phyloP scores from a whole-genome alignment of 2,797 vertebrate species.

The Haliaeetus vocifer region DNA sequence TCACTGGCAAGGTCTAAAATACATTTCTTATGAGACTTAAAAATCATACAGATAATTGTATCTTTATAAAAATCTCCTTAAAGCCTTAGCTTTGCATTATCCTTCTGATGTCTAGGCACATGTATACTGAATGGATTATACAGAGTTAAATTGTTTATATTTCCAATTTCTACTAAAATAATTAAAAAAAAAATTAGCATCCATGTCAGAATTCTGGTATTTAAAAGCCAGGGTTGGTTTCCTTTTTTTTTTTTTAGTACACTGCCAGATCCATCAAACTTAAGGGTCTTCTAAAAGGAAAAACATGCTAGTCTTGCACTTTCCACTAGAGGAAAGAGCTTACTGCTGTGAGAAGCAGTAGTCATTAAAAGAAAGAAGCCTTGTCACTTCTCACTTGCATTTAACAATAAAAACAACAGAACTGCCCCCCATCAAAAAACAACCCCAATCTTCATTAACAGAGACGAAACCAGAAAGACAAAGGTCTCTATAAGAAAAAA shows the following conservation, averaged over 20 bases:
- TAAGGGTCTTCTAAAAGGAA: background rate
- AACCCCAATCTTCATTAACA: background rate
- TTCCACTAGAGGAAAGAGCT: background rate
- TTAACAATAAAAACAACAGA: background rate
- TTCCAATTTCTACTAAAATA: background rate
- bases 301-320: background rate
- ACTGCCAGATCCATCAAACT: background rate
- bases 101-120: background rate
- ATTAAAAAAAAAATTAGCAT: background rate
- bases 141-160: conserved; percentile 10
- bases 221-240: background rate
- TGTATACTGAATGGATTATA: background rate
- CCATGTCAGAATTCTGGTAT: background rate
- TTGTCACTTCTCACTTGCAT: background rate
- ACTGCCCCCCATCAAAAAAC: background rate
- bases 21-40: conserved; percentile 60
- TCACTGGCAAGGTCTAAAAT: conserved; percentile 70
- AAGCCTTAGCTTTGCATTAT: conserved; percentile 20
- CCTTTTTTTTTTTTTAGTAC: background rate
- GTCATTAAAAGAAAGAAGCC: background rate
- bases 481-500: background rate
- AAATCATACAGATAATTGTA: conserved; percentile 63
- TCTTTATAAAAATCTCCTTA: conserved; percentile 36
- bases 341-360: background rate
- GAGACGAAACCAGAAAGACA: background rate